These are phyloP conservation scores for Pipistrellus pipistrellus DNA, from an alignment of 2,797 vertebrate genomes.

Conservation along the genomic window DNA sequence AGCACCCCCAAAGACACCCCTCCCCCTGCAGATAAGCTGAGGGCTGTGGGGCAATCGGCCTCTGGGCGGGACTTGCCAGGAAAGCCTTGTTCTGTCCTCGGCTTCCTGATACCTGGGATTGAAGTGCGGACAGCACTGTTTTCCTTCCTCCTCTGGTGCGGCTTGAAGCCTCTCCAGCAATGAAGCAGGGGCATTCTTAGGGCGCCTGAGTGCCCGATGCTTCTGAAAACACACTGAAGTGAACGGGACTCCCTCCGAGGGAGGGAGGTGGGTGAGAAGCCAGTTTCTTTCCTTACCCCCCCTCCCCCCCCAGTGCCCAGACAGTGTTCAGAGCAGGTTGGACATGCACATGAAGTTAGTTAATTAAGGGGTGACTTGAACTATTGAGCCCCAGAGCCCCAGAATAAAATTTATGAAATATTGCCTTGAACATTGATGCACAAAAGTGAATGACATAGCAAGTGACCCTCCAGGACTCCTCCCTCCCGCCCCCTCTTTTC, in stretches of 20 bases:
- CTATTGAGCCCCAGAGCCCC: not conserved
- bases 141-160: not conserved
- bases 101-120: not conserved
- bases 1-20: not conserved
- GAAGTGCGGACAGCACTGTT: not conserved
- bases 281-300: fast-evolving
- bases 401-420: not conserved
- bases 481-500: too few species aligned
- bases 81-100: not conserved
- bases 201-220: not conserved
- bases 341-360: not conserved
- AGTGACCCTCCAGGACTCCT: not conserved
- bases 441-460: not conserved
- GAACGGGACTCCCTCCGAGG: too few species aligned
- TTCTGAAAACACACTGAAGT: not conserved
- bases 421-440: not conserved
- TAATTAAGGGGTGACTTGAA: not conserved
- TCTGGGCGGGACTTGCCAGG: not conserved
- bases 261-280: too few species aligned
- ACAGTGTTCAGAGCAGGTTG: not conserved
- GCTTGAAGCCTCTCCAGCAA: not conserved
- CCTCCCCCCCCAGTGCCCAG: fast-evolving
- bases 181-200: not conserved
- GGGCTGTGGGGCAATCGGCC: fast-evolving
- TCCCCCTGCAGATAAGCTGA: not conserved